Conservation (phyloP, 2,113 vertebrate genomes). For the Centropristis striata region DNA sequence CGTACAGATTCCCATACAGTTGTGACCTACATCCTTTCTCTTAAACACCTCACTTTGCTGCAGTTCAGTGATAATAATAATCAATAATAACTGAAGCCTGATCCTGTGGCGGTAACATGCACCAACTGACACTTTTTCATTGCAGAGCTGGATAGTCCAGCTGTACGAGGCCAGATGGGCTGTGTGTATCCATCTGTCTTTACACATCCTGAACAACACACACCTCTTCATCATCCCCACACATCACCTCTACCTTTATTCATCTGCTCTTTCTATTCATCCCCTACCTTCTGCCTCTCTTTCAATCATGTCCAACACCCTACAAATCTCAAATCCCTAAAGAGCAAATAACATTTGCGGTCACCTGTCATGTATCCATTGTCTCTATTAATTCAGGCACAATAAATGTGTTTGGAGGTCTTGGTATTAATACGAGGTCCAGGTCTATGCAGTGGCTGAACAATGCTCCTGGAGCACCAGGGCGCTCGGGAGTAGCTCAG, state of each 20-base stretch:
- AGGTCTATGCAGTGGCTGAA: not conserved
- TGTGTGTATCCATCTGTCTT: slow-evolving; percentile 61
- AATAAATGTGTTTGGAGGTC: not conserved
- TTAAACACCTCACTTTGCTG: not conserved
- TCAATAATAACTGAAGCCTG: slow-evolving; percentile 9
- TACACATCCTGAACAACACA: slow-evolving; percentile 29
- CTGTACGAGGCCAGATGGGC: slow-evolving; percentile 63
- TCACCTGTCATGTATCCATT: not conserved
- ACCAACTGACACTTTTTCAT: slow-evolving; percentile 13
- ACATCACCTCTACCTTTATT: slow-evolving; percentile 44
- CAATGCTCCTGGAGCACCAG: slow-evolving; percentile 9
- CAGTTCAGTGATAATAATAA: not conserved
- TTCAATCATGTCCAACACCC: not conserved
- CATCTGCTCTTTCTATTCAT: slow-evolving; percentile 18
- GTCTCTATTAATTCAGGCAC: not conserved
- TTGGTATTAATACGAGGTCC: not conserved
- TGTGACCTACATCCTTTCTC: not conserved
- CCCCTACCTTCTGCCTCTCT: not conserved
- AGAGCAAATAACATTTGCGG: not conserved
- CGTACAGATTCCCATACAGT: not conserved
- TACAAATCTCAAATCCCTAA: not conserved
- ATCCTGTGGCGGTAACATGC: slow-evolving; percentile 9
- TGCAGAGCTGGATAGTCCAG: slow-evolving; percentile 20
- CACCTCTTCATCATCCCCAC: slow-evolving; percentile 46
- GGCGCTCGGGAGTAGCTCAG: slow-evolving; percentile 36